Conservation (phyloP, 2,113 vertebrate species). For the Conger conger region DNA sequence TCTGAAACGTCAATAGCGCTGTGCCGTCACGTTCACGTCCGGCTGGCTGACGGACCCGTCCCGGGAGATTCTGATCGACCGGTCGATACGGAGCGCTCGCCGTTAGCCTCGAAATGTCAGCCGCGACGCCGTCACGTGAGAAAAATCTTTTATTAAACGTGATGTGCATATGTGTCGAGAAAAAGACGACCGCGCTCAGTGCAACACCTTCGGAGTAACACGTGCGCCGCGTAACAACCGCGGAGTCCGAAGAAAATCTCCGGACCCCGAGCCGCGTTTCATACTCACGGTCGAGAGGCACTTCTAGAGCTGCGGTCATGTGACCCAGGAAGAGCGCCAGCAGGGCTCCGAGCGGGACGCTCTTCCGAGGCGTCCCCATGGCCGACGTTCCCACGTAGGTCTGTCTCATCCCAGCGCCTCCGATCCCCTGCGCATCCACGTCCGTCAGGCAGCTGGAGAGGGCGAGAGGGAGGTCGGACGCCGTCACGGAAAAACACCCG, state of each 20-base stretch:
- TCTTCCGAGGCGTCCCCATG: conserved; percentile 73
- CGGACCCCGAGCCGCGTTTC: too few relatives aligned
- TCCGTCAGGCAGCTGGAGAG: background rate
- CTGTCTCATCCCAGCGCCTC: conserved; percentile 5
- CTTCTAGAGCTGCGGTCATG: conserved; percentile 82
- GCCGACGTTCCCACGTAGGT: background rate
- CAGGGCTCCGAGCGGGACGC: conserved; percentile 56
- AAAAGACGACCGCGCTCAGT: background rate
- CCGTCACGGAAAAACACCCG: background rate
- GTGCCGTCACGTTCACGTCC: background rate
- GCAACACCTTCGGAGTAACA: too few relatives aligned
- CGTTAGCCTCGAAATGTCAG: background rate
- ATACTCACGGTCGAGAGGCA: conserved; percentile 95
- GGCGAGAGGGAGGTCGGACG: too few relatives aligned
- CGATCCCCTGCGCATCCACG: background rate
- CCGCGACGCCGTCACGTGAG: background rate
- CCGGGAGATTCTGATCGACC: background rate
- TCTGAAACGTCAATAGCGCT: background rate
- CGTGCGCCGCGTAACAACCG: too few relatives aligned
- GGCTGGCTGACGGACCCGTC: background rate
- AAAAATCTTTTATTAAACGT: background rate
- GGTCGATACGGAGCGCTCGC: background rate
- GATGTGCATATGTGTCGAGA: background rate
- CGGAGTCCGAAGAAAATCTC: too few relatives aligned
- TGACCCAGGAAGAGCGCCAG: conserved; percentile 80